Evolutionary conservation across 1,140 invertebrate species (phyloP).

Genomic region (Drosophila pruinosa): DNA sequence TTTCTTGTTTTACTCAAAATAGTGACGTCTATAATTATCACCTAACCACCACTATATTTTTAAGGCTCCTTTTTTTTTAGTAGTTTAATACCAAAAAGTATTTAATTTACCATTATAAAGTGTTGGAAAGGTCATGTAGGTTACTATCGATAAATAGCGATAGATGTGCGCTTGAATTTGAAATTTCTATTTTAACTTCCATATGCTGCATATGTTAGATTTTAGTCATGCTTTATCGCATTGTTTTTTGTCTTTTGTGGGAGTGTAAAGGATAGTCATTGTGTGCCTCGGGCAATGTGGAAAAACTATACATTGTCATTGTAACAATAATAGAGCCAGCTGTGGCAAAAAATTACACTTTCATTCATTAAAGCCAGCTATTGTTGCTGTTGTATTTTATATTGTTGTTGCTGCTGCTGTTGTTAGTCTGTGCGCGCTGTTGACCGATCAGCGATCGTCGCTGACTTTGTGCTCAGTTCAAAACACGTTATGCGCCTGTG

Average conservation of each 20-base stretch:
- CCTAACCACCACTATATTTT: too few species aligned
- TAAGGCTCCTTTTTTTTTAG: too few species aligned
- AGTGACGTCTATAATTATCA: too few species aligned
- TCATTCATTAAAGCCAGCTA: constrained; percentile 71
- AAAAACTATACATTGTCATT: constrained; percentile 71
- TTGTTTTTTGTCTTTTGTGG: constrained; percentile 50
- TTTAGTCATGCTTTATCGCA: constrained; percentile 20
- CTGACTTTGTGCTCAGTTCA: constrained; percentile 62
- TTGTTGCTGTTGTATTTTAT: constrained; percentile 51
- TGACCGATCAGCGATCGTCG: constrained; percentile 46
- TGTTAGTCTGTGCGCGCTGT: constrained; percentile 30
- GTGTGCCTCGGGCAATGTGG: constrained; percentile 29
- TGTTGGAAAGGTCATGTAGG: background rate
- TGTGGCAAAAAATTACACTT: constrained; percentile 59
- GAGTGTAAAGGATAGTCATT: constrained; percentile 62
- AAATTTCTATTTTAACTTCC: background rate
- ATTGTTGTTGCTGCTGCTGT: constrained; percentile 7
- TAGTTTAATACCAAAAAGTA: too few species aligned
- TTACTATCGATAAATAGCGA: constrained; percentile 6
- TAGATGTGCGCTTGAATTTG: background rate
- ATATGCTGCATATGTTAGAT: constrained; percentile 14
- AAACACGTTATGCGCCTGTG: constrained; percentile 75
- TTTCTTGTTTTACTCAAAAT: too few species aligned
- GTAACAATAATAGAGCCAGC: constrained; percentile 49
- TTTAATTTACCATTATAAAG: too few species aligned